Evolutionary conservation across 2,888 invertebrate genomes (phyloP), one percentile per base, ranked within the genome.

Genomic region (Tribolium freemani): DNA sequence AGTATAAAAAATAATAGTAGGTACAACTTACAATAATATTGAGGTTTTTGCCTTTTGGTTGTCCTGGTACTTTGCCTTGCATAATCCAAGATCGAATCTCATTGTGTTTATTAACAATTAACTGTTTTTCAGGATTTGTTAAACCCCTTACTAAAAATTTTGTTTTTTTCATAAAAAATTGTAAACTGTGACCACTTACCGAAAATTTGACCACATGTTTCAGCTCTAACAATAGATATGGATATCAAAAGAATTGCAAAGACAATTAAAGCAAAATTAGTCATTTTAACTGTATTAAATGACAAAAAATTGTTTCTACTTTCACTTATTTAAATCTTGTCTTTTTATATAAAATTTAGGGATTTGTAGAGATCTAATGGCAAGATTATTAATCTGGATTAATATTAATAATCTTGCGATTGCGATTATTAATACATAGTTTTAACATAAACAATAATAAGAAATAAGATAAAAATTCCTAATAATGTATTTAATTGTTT

Each of bases 101-200:
- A 87, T 95, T 95, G 87, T 94, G 94, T 78, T 91, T 90, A 83
- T 93, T 91, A 76, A 94, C 89, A 82, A 94, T 94, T 0, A 8
- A 9, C 13, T 53, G 21, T 20, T 53, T 21, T 13, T 53, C 53
- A 21, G 3, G 3, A 16, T 21, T 8, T 0, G 44, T 30, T 3
- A 58, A 11, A 1, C 45, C 45, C 10, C 44, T 13, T 13, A 38
- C 58, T 58, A 6, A 58, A 58, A 44, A 44, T n/a, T n/a, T n/a
- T n/a, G n/a, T n/a, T n/a, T 30, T 21, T 6, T 20, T 53, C 5
- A 6, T 13, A 11, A 38, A n/a, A 38, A 38, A 6, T 8, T 38
- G 1, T 38, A 6, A 1, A 51, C n/a, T n/a, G n/a, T n/a, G n/a
- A n/a, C n/a, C 26, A 51, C 51, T 30, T 54, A 54, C 54, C 54